Conservation (phyloP, 2,797 vertebrate species). For the Odontamblyopus lacepedii region DNA sequence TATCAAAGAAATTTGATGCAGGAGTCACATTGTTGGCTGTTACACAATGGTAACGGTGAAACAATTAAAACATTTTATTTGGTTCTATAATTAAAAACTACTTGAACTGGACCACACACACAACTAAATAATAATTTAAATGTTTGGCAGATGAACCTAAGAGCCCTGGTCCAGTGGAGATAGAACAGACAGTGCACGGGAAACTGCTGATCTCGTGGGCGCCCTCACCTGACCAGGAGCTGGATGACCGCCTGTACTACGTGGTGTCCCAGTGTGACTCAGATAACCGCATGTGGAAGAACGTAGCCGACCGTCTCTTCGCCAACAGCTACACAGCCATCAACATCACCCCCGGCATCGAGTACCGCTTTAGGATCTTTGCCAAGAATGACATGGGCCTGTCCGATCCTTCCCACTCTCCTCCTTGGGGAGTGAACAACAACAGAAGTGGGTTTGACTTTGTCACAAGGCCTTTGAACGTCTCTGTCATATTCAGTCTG, state of each 20-base stretch:
- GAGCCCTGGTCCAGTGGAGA: conserved; percentile 77
- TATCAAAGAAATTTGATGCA: too few relatives aligned
- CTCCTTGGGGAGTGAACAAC: conserved; percentile 79
- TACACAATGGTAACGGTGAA: too few relatives aligned
- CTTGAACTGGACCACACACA: neutral
- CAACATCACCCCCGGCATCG: conserved; percentile 74
- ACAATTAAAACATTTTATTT: too few relatives aligned
- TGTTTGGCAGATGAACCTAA: conserved; percentile 80
- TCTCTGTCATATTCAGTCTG: too few relatives aligned
- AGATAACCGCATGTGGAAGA: conserved; percentile 73
- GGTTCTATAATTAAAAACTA: too few relatives aligned
- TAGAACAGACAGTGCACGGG: conserved; percentile 82
- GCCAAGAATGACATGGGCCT: conserved; percentile 86
- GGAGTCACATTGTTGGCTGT: too few relatives aligned
- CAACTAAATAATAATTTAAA: neutral
- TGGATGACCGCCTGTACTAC: conserved; percentile 79
- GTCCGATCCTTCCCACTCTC: conserved; percentile 82
- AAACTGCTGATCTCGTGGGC: conserved; percentile 83
- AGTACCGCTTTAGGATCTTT: conserved; percentile 86
- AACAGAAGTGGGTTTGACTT: conserved; percentile 70
- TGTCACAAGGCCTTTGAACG: neutral
- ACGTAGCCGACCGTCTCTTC: conserved; percentile 79
- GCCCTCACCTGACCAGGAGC: conserved; percentile 83
- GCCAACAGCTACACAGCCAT: conserved; percentile 81
- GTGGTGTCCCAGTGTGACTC: conserved; percentile 79